phyloP scores from a whole-genome alignment of 2,797 vertebrate species.

The Lacerta viridis region DNA sequence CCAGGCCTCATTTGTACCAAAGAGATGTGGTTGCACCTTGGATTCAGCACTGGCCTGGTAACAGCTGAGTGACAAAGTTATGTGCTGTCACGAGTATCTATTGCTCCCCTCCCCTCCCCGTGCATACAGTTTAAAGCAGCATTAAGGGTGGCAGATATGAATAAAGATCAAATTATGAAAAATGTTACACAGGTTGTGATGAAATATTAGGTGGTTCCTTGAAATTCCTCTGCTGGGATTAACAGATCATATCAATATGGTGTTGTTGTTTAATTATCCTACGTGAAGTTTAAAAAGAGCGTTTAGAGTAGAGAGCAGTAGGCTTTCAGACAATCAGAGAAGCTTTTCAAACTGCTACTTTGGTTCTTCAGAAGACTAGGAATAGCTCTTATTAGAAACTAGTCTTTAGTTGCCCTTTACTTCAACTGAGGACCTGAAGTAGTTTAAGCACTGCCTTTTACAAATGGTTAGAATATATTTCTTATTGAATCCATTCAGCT shows the following conservation, averaged over 20 bases:
- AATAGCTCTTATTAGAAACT: not conserved
- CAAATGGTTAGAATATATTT: not conserved
- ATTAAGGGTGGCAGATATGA: not conserved
- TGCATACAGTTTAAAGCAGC: not conserved
- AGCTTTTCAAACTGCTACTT: not conserved
- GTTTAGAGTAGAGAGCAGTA: not conserved
- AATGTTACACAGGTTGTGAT: not conserved
- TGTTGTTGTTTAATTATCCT: not conserved
- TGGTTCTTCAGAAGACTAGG: not conserved
- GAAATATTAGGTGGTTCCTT: not conserved
- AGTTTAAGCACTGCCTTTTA: conserved; percentile 16
- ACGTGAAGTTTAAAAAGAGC: not conserved
- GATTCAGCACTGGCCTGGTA: not conserved
- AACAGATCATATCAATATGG: no score
- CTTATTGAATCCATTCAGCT: conserved; percentile 19
- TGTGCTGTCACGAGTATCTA: not conserved
- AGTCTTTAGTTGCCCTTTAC: not conserved
- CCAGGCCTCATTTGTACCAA: not conserved
- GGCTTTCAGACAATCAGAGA: not conserved
- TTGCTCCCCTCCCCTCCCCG: no score
- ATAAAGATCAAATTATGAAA: not conserved
- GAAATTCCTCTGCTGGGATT: not conserved
- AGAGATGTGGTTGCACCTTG: no score
- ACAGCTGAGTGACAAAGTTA: not conserved
- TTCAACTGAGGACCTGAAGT: not conserved